Conservation (phyloP, 92 coral and sea anemone genomes). For the Heliopora coerulea region DNA sequence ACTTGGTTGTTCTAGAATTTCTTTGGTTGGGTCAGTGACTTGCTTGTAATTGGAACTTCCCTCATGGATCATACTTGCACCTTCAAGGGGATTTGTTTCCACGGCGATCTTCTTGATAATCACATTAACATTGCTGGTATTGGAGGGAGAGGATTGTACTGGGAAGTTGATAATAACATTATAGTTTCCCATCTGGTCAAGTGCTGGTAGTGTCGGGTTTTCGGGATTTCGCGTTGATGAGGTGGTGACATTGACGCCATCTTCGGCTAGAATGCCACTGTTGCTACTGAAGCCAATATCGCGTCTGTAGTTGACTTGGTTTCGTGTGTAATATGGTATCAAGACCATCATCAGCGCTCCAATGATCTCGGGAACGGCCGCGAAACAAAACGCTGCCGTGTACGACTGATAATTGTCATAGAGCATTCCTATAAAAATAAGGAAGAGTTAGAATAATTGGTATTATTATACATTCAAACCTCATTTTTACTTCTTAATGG, state of each 20-base stretch:
- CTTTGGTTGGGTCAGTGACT: background rate
- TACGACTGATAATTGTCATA: constrained; percentile 33
- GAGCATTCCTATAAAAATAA: constrained; percentile 18
- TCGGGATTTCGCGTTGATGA: constrained; percentile 12
- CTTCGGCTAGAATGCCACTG: constrained; percentile 21
- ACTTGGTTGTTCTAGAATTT: background rate
- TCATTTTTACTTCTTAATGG: too few species aligned
- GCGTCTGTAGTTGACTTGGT: constrained; percentile 15
- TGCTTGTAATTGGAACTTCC: background rate
- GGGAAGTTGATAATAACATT: constrained; percentile 30
- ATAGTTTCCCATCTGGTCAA: constrained; percentile 1
- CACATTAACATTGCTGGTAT: constrained; percentile 18
- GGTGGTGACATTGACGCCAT: background rate
- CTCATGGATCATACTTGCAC: background rate
- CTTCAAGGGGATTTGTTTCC: background rate
- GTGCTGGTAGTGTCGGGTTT: background rate
- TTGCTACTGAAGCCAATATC: constrained; percentile 20
- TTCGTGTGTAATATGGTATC: constrained; percentile 17
- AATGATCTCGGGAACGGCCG: constrained; percentile 28
- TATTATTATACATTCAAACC: too few species aligned
- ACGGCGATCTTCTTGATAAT: background rate
- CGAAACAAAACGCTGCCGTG: constrained; percentile 39
- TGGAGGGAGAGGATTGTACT: background rate
- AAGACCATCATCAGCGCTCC: constrained; percentile 12
- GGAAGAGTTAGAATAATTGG: background rate